phyloP scores from a whole-genome alignment of 2,797 vertebrate species.

The Fistularia tabacaria region DNA sequence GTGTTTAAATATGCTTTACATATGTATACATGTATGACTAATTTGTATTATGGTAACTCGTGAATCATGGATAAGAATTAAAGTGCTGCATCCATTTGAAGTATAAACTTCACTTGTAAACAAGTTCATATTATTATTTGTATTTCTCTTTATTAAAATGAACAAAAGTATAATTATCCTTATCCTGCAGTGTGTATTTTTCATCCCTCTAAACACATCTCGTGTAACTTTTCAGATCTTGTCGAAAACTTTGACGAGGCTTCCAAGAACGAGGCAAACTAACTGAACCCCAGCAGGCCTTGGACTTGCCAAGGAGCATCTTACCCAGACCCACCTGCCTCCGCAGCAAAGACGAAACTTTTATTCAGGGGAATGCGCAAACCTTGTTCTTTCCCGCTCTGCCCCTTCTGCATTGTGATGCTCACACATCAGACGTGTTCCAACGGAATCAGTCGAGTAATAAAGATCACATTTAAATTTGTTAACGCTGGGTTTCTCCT shows the following conservation, averaged over 20 bases:
- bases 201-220: constrained; percentile 52
- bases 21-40: too few relatives aligned
- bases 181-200: constrained; percentile 98
- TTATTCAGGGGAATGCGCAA: constrained; percentile 45
- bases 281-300: constrained; percentile 41
- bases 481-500: neutral
- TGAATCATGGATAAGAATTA: too few relatives aligned
- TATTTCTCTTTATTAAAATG: too few relatives aligned
- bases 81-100: too few relatives aligned
- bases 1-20: too few relatives aligned
- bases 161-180: neutral
- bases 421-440: constrained; percentile 35
- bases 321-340: constrained; percentile 11
- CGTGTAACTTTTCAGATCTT: constrained; percentile 78
- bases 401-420: constrained; percentile 35
- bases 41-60: too few relatives aligned
- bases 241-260: constrained; percentile 97
- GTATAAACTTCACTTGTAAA: too few relatives aligned
- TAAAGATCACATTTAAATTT: constrained; percentile 48
- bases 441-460: constrained; percentile 47
- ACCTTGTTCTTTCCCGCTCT: constrained; percentile 30
- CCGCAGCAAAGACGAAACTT: constrained; percentile 30
- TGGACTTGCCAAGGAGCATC: constrained; percentile 22
- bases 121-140: too few relatives aligned
- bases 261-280: constrained; percentile 92